Evolutionary conservation across 2,888 invertebrate species (phyloP).

Genomic region (Tachina fera): DNA sequence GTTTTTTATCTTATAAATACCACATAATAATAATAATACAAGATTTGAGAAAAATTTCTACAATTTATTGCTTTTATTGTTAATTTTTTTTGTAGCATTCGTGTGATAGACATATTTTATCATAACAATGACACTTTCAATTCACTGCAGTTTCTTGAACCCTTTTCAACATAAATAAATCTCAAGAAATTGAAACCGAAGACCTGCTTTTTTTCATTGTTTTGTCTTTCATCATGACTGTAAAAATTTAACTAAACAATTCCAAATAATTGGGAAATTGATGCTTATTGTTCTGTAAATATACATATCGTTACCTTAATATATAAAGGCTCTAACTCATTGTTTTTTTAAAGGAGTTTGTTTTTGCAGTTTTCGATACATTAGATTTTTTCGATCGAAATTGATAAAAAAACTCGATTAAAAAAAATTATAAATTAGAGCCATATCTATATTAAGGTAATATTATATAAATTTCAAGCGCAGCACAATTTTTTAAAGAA

Average conservation of each 20-base stretch:
- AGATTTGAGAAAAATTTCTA: slow-evolving; percentile 25
- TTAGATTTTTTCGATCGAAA: too few species aligned
- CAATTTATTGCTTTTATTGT: slow-evolving; percentile 20
- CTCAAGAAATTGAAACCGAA: background rate
- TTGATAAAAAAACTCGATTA: too few species aligned
- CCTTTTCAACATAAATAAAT: slow-evolving; percentile 1
- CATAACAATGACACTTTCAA: slow-evolving; percentile 52
- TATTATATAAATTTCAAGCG: too few species aligned
- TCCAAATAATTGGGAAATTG: slow-evolving; percentile 3
- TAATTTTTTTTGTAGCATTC: background rate
- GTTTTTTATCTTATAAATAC: too few species aligned
- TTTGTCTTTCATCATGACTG: background rate
- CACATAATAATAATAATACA: too few species aligned
- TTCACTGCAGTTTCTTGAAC: slow-evolving; percentile 54
- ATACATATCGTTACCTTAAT: too few species aligned
- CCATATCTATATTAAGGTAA: too few species aligned
- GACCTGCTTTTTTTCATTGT: background rate
- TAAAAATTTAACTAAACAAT: background rate
- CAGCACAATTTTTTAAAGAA: too few species aligned
- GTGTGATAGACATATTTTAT: slow-evolving; percentile 37
- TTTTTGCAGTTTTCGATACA: too few species aligned
- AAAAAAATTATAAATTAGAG: too few species aligned
- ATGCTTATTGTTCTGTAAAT: background rate
- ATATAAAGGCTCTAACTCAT: too few species aligned
- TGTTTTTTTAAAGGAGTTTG: too few species aligned